These are phyloP conservation scores for Trissolcus basalis DNA, from an alignment of 1,140 invertebrate species.

Conservation along the genomic window DNA sequence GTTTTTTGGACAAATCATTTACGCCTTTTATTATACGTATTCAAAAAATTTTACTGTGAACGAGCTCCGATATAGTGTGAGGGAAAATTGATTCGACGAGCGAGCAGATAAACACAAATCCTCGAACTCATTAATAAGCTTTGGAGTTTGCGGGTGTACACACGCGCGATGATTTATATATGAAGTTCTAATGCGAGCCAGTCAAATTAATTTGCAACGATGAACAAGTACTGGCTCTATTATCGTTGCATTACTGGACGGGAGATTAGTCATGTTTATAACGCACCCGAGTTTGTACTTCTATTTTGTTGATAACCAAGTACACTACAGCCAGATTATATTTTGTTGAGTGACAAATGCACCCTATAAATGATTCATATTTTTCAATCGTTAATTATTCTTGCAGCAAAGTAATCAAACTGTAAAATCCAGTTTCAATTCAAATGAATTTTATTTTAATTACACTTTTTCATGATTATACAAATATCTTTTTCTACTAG, in stretches of 20 bases:
- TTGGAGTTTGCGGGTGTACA: constrained; percentile 47
- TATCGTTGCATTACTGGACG: constrained; percentile 54
- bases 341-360: constrained; percentile 32
- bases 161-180: constrained; percentile 64
- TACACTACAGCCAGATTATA: constrained; percentile 23
- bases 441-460: too few relatives aligned
- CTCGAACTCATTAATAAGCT: constrained; percentile 70
- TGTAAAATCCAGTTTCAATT: too few relatives aligned
- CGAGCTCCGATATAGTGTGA: constrained; percentile 35
- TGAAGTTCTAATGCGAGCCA: constrained; percentile 70
- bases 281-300: constrained; percentile 22
- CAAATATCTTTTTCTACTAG: too few relatives aligned
- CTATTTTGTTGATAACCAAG: constrained; percentile 30
- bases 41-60: constrained; percentile 40
- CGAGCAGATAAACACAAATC: constrained; percentile 65
- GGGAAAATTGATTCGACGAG: constrained; percentile 55
- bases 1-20: constrained; percentile 1
- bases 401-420: neutral
- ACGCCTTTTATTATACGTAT: constrained; percentile 29
- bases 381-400: neutral
- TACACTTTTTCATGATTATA: too few relatives aligned
- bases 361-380: constrained; percentile 8
- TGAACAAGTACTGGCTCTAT: constrained; percentile 66
- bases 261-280: constrained; percentile 49
- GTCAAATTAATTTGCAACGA: constrained; percentile 73